phyloP scores from a whole-genome alignment of 2,797 vertebrate species.

The Sorex maritimensis region DNA sequence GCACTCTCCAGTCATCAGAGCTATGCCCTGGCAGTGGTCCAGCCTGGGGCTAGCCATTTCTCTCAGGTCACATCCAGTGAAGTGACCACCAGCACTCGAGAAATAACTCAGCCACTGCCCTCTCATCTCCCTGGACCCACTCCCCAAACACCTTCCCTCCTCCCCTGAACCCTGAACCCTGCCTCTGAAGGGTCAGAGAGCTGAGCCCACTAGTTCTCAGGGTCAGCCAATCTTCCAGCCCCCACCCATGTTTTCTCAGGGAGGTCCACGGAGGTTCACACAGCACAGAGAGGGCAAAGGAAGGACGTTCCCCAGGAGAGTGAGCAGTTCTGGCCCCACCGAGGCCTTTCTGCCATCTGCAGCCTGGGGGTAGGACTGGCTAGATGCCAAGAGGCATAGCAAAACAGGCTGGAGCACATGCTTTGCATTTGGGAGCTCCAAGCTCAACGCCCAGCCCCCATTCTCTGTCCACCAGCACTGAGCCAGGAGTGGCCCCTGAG shows the following conservation, averaged over 20 bases:
- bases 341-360: background rate
- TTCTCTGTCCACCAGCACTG: too few species aligned
- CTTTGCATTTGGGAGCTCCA: too few species aligned
- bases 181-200: background rate
- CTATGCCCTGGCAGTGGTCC: background rate
- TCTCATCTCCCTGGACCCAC: background rate
- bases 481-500: too few species aligned
- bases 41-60: constrained; percentile 17
- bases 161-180: background rate
- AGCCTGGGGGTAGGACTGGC: background rate
- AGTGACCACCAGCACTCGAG: background rate
- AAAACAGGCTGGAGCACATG: too few species aligned
- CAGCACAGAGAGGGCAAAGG: background rate
- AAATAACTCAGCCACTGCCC: background rate
- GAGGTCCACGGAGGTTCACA: background rate
- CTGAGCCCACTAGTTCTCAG: background rate
- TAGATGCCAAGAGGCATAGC: background rate
- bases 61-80: background rate
- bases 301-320: background rate
- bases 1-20: background rate
- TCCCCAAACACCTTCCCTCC: background rate
- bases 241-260: background rate
- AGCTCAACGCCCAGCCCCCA: too few species aligned
- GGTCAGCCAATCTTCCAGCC: background rate
- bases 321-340: background rate